These are phyloP conservation scores for Dicrostonyx torquatus DNA, from an alignment of 2,797 vertebrate species.

Conservation along the genomic window DNA sequence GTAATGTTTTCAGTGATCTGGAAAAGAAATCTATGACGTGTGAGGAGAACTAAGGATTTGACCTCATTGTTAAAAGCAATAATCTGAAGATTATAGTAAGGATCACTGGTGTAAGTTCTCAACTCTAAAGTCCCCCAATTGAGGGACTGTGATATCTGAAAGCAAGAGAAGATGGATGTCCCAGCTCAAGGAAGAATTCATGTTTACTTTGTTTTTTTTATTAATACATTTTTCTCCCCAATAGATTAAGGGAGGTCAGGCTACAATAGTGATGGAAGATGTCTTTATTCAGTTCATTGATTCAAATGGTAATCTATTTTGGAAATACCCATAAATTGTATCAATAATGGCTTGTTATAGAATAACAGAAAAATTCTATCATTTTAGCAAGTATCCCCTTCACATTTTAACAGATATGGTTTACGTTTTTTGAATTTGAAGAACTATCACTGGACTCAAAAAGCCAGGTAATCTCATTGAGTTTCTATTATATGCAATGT, in stretches of 20 bases:
- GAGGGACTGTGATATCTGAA: background rate
- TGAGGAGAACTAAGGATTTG: background rate
- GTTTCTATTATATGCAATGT: background rate
- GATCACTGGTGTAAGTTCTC: background rate
- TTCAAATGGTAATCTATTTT: background rate
- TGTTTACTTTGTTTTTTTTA: background rate
- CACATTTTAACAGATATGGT: background rate
- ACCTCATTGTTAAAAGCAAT: background rate
- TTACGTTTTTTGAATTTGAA: conserved; percentile 27
- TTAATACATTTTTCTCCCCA: background rate
- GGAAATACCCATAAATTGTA: background rate
- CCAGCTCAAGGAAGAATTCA: background rate
- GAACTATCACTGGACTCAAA: background rate
- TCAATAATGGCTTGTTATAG: background rate
- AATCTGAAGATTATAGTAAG: background rate
- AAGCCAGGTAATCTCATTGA: background rate
- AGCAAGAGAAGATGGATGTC: background rate
- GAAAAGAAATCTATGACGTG: background rate
- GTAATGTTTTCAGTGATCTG: background rate
- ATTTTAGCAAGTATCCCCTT: background rate
- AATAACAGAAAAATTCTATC: background rate
- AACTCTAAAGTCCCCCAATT: too few relatives aligned
- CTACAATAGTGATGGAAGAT: background rate
- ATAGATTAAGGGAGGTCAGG: background rate
- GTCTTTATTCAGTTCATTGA: background rate